Evolutionary conservation across 2,113 vertebrate species (phyloP).

Genomic region (Sphyrna mokarran): DNA sequence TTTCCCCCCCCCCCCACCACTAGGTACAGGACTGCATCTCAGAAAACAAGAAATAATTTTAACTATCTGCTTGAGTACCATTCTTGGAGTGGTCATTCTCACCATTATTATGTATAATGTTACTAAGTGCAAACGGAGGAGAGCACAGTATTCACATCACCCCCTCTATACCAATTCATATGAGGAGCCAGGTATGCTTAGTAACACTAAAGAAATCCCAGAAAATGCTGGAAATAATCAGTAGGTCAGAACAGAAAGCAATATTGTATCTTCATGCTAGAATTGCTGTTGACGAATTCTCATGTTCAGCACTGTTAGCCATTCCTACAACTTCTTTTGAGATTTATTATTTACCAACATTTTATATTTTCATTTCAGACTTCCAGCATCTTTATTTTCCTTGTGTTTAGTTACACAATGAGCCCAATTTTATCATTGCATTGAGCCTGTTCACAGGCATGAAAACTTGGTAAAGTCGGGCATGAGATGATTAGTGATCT

Average conservation of each 20-base stretch:
- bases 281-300: too few relatives aligned
- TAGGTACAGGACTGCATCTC: constrained; percentile 42
- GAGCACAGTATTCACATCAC: constrained; percentile 56
- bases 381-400: too few relatives aligned
- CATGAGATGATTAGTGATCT: too few relatives aligned
- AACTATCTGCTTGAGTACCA: constrained; percentile 55
- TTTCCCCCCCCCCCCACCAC: constrained; percentile 15
- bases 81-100: constrained; percentile 50
- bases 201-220: neutral
- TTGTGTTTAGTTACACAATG: too few relatives aligned
- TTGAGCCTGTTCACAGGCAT: too few relatives aligned
- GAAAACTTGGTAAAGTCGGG: too few relatives aligned
- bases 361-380: too few relatives aligned
- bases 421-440: too few relatives aligned
- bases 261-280: neutral
- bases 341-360: too few relatives aligned
- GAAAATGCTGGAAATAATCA: neutral
- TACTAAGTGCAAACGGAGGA: constrained; percentile 51
- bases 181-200: constrained; percentile 52
- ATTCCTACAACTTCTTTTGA: too few relatives aligned
- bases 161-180: constrained; percentile 52
- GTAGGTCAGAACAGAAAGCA: neutral
- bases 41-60: constrained; percentile 52
- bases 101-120: constrained; percentile 46
- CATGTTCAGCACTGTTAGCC: too few relatives aligned